A percentile compares a stretch with the other conserved stretches of the same genome.
Evolutionary conservation across 2,888 invertebrate genomes (phyloP).

Genomic region (Phrixothrix hirtus): DNA sequence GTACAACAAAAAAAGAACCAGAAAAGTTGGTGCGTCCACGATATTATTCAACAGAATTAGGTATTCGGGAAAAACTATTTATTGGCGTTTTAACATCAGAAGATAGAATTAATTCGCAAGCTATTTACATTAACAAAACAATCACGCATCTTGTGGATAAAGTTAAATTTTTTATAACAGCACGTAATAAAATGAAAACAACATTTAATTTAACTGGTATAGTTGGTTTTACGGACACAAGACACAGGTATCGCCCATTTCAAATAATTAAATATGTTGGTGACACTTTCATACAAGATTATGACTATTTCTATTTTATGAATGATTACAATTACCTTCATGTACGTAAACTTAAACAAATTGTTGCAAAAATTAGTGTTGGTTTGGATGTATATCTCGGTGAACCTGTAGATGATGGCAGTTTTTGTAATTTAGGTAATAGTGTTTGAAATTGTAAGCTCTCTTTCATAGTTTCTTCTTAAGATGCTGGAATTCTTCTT

Average conservation of each 20-base stretch:
- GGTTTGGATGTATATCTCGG: constrained; percentile 87
- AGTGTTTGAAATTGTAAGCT: constrained; percentile 24
- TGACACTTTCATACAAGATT: constrained; percentile 86
- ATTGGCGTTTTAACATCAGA: constrained; percentile 82
- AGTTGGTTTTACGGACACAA: constrained; percentile 85
- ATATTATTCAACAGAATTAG: constrained; percentile 94
- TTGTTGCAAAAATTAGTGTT: constrained; percentile 79
- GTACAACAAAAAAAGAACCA: constrained; percentile 24
- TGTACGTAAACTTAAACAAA: constrained; percentile 70
- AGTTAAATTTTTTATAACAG: constrained; percentile 63
- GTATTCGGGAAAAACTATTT: constrained; percentile 86
- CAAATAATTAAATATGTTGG: constrained; percentile 87
- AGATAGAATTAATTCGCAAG: constrained; percentile 71
- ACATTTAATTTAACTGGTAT: constrained; percentile 59
- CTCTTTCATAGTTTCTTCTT: constrained; percentile 30
- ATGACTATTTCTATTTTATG: constrained; percentile 89
- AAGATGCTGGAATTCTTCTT: constrained; percentile 82
- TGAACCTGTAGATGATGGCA: constrained; percentile 63
- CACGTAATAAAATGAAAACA: constrained; percentile 50
- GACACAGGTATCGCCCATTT: constrained; percentile 76
- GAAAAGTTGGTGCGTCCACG: constrained; percentile 76
- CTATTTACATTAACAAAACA: constrained; percentile 86
- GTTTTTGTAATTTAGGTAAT: constrained; percentile 72
- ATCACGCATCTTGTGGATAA: constrained; percentile 82
- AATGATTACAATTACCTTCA: constrained; percentile 86